phyloP scores from a whole-genome alignment of 2,797 vertebrate genomes.

The Toxotes lorentzi region DNA sequence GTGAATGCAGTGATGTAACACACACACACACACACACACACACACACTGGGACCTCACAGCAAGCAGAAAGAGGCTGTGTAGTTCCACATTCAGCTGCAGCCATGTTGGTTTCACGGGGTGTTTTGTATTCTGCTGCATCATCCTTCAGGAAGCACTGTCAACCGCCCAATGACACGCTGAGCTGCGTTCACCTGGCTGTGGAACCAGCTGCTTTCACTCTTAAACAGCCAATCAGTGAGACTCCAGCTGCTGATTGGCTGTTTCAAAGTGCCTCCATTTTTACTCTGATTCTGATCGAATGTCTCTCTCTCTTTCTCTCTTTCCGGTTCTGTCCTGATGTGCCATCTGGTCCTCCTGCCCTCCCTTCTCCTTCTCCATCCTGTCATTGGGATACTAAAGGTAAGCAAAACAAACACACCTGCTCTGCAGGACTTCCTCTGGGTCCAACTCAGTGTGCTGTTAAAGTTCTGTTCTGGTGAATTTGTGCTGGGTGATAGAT shows the following conservation, averaged over 20 bases:
- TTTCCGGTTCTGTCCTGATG: conserved; percentile 40
- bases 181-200: conserved; percentile 36
- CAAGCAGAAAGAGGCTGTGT: background rate
- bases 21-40: background rate
- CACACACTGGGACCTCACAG: background rate
- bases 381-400: conserved; percentile 21
- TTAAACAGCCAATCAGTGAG: background rate
- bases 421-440: background rate
- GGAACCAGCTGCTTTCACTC: background rate
- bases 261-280: background rate
- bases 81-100: conserved; percentile 21
- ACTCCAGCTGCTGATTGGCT: conserved; percentile 12
- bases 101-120: conserved; percentile 15
- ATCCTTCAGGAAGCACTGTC: conserved; percentile 38
- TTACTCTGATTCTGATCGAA: conserved; percentile 33
- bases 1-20: background rate
- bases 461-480: background rate
- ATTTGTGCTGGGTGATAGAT: background rate
- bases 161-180: conserved; percentile 32
- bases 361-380: background rate
- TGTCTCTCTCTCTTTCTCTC: conserved; percentile 26
- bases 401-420: conserved; percentile 52
- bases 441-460: background rate
- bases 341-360: background rate
- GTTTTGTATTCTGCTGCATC: conserved; percentile 51